Percentiles rank a stretch among this genome's conserved stretches.
Evolutionary conservation across 2,113 vertebrate species (phyloP).

Genomic region (Nannobrachium achirus): DNA sequence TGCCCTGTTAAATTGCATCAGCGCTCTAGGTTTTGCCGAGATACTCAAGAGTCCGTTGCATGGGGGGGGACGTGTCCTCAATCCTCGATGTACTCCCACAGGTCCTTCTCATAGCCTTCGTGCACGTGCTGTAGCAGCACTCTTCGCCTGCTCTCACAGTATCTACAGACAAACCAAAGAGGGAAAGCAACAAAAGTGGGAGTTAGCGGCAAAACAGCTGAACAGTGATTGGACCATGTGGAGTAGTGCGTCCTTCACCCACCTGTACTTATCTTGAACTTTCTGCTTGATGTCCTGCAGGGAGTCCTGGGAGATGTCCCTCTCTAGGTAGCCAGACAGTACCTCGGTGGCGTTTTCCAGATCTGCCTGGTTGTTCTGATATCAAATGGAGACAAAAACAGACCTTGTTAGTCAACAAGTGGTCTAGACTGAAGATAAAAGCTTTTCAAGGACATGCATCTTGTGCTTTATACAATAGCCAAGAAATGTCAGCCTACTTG

Average conservation of each 20-base stretch:
- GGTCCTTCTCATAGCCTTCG: conserved; percentile 99
- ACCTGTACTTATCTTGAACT: conserved; percentile 99
- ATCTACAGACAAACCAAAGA: conserved; percentile 80
- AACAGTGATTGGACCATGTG: background rate
- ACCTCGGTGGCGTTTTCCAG: conserved; percentile 99
- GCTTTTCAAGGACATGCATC: too few relatives aligned
- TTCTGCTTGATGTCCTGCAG: conserved; percentile 99
- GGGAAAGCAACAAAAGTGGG: background rate
- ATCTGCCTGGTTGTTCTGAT: conserved; percentile 98
- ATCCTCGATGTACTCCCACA: conserved; percentile 99
- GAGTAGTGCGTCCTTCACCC: conserved; percentile 36
- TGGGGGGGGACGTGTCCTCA: conserved; percentile 85
- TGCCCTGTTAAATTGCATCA: conserved; percentile 89
- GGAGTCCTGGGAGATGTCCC: conserved; percentile 99
- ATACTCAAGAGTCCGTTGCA: conserved; percentile 90
- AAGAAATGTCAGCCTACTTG: too few relatives aligned
- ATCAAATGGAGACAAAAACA: conserved; percentile 24
- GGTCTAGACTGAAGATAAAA: too few relatives aligned
- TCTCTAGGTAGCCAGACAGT: conserved; percentile 97
- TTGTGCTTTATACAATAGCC: too few relatives aligned
- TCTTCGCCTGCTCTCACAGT: conserved; percentile 99
- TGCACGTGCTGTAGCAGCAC: conserved; percentile 99
- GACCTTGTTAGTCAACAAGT: background rate
- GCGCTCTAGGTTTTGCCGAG: conserved; percentile 90
- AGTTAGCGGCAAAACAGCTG: background rate